Evolutionary conservation across 1,140 invertebrate genomes (phyloP).

Genomic region (Pollicipes pollicipes): DNA sequence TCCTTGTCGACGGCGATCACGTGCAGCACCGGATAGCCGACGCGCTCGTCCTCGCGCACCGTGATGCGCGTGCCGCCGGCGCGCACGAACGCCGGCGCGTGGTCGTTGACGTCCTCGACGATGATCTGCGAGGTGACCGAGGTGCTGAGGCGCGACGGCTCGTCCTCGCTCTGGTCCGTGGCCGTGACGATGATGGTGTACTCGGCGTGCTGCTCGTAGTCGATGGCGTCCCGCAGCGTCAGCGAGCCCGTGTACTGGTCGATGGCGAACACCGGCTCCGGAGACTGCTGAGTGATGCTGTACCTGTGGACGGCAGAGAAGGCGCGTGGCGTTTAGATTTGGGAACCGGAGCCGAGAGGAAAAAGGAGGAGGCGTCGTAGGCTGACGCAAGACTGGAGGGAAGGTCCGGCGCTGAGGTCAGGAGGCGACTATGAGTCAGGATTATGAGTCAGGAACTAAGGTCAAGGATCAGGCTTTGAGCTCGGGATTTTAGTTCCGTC

Average conservation of each 20-base stretch:
- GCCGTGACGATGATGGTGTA: constrained; percentile 67
- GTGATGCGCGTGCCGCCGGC: constrained; percentile 22
- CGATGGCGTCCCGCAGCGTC: constrained; percentile 47
- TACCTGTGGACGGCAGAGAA: no score
- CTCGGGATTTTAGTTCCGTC: no score
- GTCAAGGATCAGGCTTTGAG: no score
- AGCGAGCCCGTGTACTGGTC: constrained; percentile 65
- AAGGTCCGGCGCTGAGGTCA: no score
- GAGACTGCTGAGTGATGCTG: constrained; percentile 30
- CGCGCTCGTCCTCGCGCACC: constrained; percentile 32
- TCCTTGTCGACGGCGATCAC: constrained; percentile 73
- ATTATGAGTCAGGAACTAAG: no score
- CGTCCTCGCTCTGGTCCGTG: constrained; percentile 34
- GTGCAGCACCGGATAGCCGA: constrained; percentile 47
- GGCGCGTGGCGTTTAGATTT: no score
- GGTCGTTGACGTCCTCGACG: constrained; percentile 72
- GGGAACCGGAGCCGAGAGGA: no score
- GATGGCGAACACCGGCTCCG: constrained; percentile 45
- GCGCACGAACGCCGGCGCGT: constrained; percentile 59
- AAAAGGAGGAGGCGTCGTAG: no score
- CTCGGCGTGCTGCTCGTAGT: constrained; percentile 58
- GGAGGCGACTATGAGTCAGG: no score
- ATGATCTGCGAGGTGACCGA: constrained; percentile 62
- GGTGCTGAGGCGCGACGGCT: constrained; percentile 36
- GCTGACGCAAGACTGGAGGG: no score